Percentiles rank a stretch among this genome's conserved stretches.
Conservation (phyloP, 1,140 invertebrate species). For the Anoplolepis gracilipes region DNA sequence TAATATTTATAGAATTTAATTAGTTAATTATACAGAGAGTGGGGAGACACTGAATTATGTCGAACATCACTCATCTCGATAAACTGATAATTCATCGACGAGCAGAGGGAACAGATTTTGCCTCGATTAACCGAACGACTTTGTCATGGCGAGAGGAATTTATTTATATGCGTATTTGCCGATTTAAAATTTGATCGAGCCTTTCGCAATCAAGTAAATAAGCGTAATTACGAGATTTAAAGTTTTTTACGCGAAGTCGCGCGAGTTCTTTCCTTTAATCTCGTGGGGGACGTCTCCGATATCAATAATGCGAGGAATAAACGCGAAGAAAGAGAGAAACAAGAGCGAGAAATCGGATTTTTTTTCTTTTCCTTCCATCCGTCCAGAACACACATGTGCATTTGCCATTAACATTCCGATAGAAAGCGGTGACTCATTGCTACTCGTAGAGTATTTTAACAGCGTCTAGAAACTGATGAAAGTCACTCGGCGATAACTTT, state of each 20-base stretch:
- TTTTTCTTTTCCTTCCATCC: constrained; percentile 51
- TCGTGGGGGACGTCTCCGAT: constrained; percentile 4
- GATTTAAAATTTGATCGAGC: constrained; percentile 43
- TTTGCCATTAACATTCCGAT: constrained; percentile 71
- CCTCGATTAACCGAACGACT: constrained; percentile 33
- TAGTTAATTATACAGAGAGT: not conserved
- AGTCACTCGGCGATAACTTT: constrained; percentile 37
- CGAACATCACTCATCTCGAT: not conserved
- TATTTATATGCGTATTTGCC: constrained; percentile 1
- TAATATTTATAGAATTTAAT: not conserved
- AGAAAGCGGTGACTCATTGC: constrained; percentile 71
- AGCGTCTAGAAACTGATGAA: constrained; percentile 65
- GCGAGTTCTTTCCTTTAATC: constrained; percentile 37
- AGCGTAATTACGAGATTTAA: constrained; percentile 46
- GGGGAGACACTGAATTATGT: not conserved
- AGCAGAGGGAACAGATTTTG: constrained; percentile 1
- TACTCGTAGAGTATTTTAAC: constrained; percentile 62
- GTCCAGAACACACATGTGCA: constrained; percentile 43
- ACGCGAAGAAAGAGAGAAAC: constrained; percentile 21
- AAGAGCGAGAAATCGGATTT: constrained; percentile 32
- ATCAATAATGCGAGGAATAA: constrained; percentile 19
- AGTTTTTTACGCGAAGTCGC: constrained; percentile 29
- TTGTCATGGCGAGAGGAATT: constrained; percentile 27
- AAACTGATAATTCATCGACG: constrained; percentile 7
- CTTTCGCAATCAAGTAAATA: constrained; percentile 47